A percentile compares a stretch with the other conserved stretches of the same genome.
These are phyloP conservation scores for Micrasema longulum DNA, from an alignment of 1,140 invertebrate genomes.

Conservation along the genomic window DNA sequence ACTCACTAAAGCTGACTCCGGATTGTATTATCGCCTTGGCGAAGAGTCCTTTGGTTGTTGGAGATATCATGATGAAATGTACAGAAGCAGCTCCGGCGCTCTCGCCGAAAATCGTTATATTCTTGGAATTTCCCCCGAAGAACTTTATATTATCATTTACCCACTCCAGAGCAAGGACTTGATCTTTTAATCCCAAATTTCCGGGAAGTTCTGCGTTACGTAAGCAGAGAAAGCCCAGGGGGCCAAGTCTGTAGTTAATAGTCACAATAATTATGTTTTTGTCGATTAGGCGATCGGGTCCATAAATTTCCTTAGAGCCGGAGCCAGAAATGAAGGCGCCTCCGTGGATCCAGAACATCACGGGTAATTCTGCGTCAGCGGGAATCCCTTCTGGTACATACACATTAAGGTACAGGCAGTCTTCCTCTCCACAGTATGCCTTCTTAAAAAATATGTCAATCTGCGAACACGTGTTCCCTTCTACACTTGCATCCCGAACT, in stretches of 20 bases:
- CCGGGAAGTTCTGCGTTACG: conserved; percentile 74
- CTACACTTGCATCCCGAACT: conserved; percentile 58
- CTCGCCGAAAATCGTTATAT: conserved; percentile 76
- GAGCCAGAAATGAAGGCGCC: conserved; percentile 72
- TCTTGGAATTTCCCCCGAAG: conserved; percentile 77
- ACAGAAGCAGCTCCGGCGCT: conserved; percentile 71
- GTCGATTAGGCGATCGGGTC: conserved; percentile 67
- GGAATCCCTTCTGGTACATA: conserved; percentile 56
- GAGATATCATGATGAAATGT: conserved; percentile 56
- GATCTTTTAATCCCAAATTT: conserved; percentile 79
- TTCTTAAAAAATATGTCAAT: conserved; percentile 46
- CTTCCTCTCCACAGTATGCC: conserved; percentile 53
- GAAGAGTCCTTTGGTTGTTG: conserved; percentile 55
- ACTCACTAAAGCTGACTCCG: conserved; percentile 71
- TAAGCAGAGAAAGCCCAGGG: conserved; percentile 77
- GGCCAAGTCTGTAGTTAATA: conserved; percentile 73
- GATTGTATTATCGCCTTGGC: conserved; percentile 62
- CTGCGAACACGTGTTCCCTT: conserved; percentile 56
- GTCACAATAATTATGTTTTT: conserved; percentile 71
- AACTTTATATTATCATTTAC: conserved; percentile 73
- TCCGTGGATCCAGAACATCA: conserved; percentile 80
- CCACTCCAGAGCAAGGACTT: conserved; percentile 75
- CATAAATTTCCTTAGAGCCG: conserved; percentile 59
- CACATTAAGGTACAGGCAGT: conserved; percentile 60
- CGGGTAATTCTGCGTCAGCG: conserved; percentile 59